phyloP scores from a whole-genome alignment of 2,888 invertebrate genomes.

The Helicoverpa assulta region DNA sequence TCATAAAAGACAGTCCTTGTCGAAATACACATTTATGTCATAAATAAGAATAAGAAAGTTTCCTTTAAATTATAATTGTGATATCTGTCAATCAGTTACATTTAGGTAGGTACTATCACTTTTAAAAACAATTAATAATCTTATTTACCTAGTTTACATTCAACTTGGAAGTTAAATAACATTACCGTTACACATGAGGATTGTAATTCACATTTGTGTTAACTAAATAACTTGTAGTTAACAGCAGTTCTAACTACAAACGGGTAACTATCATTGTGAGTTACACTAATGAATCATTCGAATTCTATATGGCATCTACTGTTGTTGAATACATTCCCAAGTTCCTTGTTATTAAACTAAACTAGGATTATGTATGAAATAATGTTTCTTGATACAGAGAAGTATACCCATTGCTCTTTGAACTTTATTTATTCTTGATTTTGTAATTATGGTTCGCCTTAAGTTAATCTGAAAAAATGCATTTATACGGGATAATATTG shows the following conservation, averaged over 20 bases:
- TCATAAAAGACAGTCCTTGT: too few species aligned
- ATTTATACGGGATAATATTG: too few species aligned
- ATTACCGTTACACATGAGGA: neutral
- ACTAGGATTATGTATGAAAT: neutral
- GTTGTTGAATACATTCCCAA: neutral
- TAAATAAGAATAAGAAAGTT: too few species aligned
- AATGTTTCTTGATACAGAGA: too few species aligned
- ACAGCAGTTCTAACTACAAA: slow-evolving; percentile 3
- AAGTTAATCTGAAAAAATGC: too few species aligned
- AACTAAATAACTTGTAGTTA: slow-evolving; percentile 27
- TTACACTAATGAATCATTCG: neutral
- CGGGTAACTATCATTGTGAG: neutral
- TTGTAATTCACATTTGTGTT: slow-evolving; percentile 31
- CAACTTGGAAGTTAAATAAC: slow-evolving; percentile 26
- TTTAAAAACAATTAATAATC: neutral
- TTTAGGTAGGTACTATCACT: neutral
- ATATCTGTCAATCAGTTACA: neutral
- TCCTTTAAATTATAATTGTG: too few species aligned
- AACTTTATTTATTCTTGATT: too few species aligned
- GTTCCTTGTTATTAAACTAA: neutral
- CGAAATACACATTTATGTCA: too few species aligned
- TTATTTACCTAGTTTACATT: slow-evolving; percentile 3
- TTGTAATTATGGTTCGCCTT: too few species aligned
- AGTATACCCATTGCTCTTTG: too few species aligned
- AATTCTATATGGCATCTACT: neutral